These are phyloP conservation scores for Anomalospiza imberbis DNA, from an alignment of 2,797 vertebrate species.

Conservation along the genomic window DNA sequence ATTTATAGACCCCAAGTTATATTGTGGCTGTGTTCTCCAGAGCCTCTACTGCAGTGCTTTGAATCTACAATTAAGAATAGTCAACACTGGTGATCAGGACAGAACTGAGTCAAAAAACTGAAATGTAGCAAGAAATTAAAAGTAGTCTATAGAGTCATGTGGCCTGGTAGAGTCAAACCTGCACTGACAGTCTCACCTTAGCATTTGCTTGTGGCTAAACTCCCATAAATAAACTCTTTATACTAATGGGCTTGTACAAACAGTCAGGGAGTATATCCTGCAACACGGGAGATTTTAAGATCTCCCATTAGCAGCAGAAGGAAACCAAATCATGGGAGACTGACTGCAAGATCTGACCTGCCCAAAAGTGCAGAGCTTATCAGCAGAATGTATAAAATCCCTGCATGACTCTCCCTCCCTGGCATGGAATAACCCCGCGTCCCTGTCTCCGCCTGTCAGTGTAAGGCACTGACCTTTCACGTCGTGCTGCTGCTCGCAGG, in stretches of 20 bases:
- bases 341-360: slow-evolving; percentile 18
- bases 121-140: neutral
- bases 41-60: neutral
- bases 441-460: slow-evolving; percentile 41
- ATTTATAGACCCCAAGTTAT: neutral
- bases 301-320: neutral
- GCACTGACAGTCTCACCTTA: slow-evolving; percentile 2
- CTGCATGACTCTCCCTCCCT: neutral
- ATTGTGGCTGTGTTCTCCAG: neutral
- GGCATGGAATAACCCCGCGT: neutral
- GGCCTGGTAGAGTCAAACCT: neutral
- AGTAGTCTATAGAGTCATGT: neutral
- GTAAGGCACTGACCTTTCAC: slow-evolving; percentile 36
- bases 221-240: slow-evolving; percentile 14
- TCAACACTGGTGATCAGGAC: neutral
- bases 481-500: neutral
- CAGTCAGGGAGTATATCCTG: neutral
- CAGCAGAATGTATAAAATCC: slow-evolving; percentile 11
- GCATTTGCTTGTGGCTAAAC: slow-evolving; percentile 1
- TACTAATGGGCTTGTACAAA: slow-evolving; percentile 9
- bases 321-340: neutral
- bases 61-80: neutral
- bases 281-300: slow-evolving; percentile 1
- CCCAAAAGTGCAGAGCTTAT: slow-evolving; percentile 1
- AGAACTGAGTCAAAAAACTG: neutral